Evolutionary conservation across 2,797 vertebrate genomes (phyloP), one percentile per base, ranked within the genome.

Genomic region (Paguma larvata): DNA sequence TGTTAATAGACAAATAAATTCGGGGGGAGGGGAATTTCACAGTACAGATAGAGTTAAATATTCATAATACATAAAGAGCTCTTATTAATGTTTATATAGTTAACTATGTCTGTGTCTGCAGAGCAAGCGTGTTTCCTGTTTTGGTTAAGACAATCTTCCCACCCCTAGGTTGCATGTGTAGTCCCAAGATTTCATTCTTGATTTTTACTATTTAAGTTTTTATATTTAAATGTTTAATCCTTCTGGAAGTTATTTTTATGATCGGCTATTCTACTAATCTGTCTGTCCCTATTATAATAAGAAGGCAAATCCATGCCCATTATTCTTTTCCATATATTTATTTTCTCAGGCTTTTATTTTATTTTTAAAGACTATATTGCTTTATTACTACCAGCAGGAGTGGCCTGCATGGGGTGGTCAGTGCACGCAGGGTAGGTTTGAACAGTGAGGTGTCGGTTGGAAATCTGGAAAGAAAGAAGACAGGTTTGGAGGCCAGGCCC

Each of bases 181-280:
- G 46, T 62, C 48, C 48, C 62, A 75, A 63, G 44, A 94, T 38
- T 92, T 62, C 48, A 68, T 62, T 85, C 72, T 34, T 73, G 14
- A 75, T 46, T 68, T 87, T 95, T 34, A 96, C 15, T 34, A 48
- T 87, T 67, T 46, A 72, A 70, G 65, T n/a, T 79, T 87, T 84
- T 67, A 83, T 11, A 75, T 41, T 82, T 46, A 68, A 88, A 67
- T 77, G 32, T 59, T 68, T 41, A 77, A 70, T 27, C 2, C 11
- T 77, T 62, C 65, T 83, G 46, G 68, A 92, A 46, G 90, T 93
- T 32, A 73, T 56, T 75, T 92, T 87, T 86, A 59, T 85, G 48
- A 62, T 53, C 51, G 68, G 10, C 63, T 59, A 4, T 85, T 63
- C 32, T 25, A 46, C 23, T 63, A 62, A 70, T 78, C 51, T 68